A percentile compares a stretch with the other conserved stretches of the same genome.
Conservation (phyloP, 2,113 vertebrate genomes). For the Macquaria australasica region DNA sequence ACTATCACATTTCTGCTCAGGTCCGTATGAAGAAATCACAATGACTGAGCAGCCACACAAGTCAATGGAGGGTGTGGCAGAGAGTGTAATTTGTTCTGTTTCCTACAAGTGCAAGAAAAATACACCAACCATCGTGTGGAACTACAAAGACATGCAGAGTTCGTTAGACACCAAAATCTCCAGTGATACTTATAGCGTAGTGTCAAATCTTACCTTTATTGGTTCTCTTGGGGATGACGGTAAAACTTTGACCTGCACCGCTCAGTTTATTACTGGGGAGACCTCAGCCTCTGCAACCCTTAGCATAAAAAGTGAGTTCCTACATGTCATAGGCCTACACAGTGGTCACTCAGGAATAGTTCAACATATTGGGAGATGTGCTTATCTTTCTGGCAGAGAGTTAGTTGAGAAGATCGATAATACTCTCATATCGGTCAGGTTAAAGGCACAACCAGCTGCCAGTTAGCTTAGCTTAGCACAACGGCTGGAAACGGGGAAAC, state of each 20-base stretch:
- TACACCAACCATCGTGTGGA: conserved; percentile 66
- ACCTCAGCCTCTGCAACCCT: conserved; percentile 55
- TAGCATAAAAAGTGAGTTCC: conserved; percentile 66
- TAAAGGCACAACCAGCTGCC: neutral
- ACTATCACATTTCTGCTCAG: conserved; percentile 46
- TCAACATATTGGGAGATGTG: neutral
- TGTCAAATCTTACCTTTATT: conserved; percentile 72
- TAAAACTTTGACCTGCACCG: conserved; percentile 70
- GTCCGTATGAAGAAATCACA: conserved; percentile 61
- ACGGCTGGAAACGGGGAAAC: no score
- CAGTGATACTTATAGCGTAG: neutral
- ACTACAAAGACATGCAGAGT: conserved; percentile 67
- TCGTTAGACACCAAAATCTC: neutral
- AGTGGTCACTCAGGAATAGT: neutral
- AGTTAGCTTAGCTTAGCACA: neutral
- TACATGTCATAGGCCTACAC: neutral
- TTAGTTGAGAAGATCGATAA: no score
- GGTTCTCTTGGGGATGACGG: conserved; percentile 62
- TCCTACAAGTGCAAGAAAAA: conserved; percentile 67
- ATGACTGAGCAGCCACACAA: conserved; percentile 56
- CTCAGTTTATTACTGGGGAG: conserved; percentile 40
- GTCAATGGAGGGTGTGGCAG: conserved; percentile 62
- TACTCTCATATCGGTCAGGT: no score
- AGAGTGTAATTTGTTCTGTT: conserved; percentile 70
- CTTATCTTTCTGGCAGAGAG: neutral